Evolutionary conservation across 2,797 vertebrate species (phyloP).

Genomic region (Anniella stebbinsi): DNA sequence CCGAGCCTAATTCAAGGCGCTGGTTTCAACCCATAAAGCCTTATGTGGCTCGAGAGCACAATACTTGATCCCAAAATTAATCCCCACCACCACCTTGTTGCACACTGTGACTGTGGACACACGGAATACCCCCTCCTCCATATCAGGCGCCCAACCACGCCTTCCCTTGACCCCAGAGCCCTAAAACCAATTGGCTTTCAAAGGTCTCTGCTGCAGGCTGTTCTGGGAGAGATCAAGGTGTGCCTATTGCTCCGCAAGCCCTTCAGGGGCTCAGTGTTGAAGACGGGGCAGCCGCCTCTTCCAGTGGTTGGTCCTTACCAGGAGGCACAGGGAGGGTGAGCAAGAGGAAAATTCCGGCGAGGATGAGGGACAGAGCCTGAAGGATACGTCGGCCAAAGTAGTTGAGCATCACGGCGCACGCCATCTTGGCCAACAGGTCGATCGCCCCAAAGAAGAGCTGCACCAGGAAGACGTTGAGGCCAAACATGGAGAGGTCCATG

Average conservation of each 20-base stretch:
- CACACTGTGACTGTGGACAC: not conserved
- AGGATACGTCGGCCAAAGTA: constrained; percentile 83
- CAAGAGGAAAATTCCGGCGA: constrained; percentile 83
- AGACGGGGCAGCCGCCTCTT: not conserved
- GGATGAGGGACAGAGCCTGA: constrained; percentile 79
- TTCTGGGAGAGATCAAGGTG: not conserved
- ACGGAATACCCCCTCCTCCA: not conserved
- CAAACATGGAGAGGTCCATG: constrained; percentile 91
- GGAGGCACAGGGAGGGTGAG: constrained; percentile 83
- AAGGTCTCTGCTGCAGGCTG: not conserved
- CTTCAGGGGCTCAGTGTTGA: not conserved
- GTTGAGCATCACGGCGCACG: constrained; percentile 82
- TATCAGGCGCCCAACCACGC: no score
- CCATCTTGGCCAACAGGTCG: constrained; percentile 88
- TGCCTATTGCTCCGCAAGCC: not conserved
- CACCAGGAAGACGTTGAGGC: constrained; percentile 87
- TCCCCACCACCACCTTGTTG: not conserved
- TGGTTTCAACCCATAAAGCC: no score
- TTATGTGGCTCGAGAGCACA: no score
- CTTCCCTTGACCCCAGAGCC: no score
- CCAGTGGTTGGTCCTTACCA: constrained; percentile 72
- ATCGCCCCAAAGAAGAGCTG: constrained; percentile 89
- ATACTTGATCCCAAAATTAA: not conserved
- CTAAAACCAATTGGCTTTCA: not conserved
- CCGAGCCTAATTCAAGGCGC: no score